Percentiles rank a stretch among this genome's conserved stretches.
These are phyloP conservation scores for Trinectes maculatus DNA, from an alignment of 2,113 vertebrate genomes.

Conservation along the genomic window DNA sequence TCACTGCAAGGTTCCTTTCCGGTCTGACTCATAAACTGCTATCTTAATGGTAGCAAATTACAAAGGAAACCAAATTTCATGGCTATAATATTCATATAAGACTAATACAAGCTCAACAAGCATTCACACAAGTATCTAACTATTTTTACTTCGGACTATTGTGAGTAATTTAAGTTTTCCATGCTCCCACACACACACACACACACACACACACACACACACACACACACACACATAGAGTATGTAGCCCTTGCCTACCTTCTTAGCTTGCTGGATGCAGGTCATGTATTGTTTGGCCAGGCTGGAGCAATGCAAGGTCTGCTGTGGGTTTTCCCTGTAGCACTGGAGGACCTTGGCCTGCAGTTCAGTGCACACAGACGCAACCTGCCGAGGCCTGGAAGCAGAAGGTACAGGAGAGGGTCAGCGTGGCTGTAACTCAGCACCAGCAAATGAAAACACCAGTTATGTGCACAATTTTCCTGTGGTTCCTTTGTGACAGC, in stretches of 20 bases:
- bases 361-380: conserved; percentile 86
- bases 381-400: conserved; percentile 78
- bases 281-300: conserved; percentile 90
- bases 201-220: background rate
- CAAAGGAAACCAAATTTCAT: too few species aligned
- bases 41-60: conserved; percentile 10
- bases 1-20: conserved; percentile 15
- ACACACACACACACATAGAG: background rate
- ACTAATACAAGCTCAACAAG: too few species aligned
- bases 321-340: conserved; percentile 85
- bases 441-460: too few species aligned
- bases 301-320: conserved; percentile 90
- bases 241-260: conserved; percentile 77
- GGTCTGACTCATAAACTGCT: conserved; percentile 34
- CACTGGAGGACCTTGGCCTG: conserved; percentile 90
- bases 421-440: background rate
- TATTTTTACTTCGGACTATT: too few species aligned
- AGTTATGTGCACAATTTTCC: background rate
- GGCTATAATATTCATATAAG: too few species aligned
- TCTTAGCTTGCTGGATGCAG: conserved; percentile 89
- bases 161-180: too few species aligned
- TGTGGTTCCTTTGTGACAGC: background rate
- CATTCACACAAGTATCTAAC: too few species aligned
- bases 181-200: too few species aligned
- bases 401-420: conserved; percentile 22